A percentile compares a stretch with the other conserved stretches of the same genome.
Evolutionary conservation across 2,797 vertebrate genomes (phyloP).

Genomic region (Gobio occitaniae): DNA sequence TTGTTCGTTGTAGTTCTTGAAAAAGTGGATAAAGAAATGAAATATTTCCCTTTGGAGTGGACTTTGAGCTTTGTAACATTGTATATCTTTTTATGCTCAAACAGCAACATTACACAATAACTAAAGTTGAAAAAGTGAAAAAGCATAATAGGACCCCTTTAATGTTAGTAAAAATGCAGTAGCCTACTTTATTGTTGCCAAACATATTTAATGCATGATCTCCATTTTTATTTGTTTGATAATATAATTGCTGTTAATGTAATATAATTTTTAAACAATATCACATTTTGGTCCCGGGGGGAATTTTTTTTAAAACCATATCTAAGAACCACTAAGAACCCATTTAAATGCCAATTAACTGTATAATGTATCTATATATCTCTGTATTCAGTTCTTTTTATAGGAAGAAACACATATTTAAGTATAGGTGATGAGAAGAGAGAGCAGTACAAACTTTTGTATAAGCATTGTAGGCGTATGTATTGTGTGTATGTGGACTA

Average conservation of each 20-base stretch:
- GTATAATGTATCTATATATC: background rate
- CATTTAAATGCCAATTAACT: background rate
- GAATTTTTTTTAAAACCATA: background rate
- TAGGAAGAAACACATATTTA: background rate
- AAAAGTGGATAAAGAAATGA: too few species aligned
- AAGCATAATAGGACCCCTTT: too few species aligned
- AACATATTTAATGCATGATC: background rate
- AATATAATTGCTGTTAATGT: background rate
- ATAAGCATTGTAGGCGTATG: background rate
- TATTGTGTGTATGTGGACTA: background rate
- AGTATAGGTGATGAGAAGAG: constrained; percentile 1
- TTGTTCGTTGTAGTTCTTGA: too few species aligned
- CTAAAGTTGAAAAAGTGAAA: too few species aligned
- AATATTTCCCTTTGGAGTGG: too few species aligned
- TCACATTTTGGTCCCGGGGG: background rate
- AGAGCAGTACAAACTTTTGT: background rate
- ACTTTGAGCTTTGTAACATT: too few species aligned
- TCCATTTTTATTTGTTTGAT: background rate
- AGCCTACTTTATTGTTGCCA: background rate
- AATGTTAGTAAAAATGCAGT: background rate
- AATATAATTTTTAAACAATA: background rate
- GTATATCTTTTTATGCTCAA: too few species aligned
- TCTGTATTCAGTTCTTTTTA: background rate
- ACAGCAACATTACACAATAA: too few species aligned
- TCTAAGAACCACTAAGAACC: background rate